These are phyloP conservation scores for Ligdia adustata DNA, from an alignment of 2,888 invertebrate genomes.

Conservation along the genomic window DNA sequence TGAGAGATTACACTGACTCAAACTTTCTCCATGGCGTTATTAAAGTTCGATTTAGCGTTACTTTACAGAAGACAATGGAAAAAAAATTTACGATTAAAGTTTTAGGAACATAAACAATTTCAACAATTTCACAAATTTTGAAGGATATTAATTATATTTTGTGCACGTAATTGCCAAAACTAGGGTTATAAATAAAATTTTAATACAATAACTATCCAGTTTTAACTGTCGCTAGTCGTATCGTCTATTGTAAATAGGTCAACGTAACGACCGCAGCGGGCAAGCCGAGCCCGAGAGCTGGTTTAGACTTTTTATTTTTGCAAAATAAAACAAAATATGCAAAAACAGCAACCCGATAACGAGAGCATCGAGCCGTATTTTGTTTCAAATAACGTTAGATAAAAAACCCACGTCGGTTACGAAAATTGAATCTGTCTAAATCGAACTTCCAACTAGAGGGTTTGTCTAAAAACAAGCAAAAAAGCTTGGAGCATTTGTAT, in stretches of 20 bases:
- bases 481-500: too few relatives aligned
- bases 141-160: too few relatives aligned
- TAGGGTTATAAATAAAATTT: too few relatives aligned
- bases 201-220: too few relatives aligned
- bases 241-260: not conserved
- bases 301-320: slow-evolving; percentile 37
- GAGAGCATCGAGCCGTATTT: slow-evolving; percentile 38
- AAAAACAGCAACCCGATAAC: slow-evolving; percentile 42
- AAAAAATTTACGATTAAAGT: too few relatives aligned
- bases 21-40: too few relatives aligned
- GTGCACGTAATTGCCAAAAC: too few relatives aligned
- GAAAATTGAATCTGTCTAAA: slow-evolving; percentile 31
- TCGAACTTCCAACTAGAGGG: not conserved
- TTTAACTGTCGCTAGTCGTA: not conserved
- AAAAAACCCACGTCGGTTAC: slow-evolving; percentile 22
- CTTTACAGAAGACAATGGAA: too few relatives aligned
- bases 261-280: slow-evolving; percentile 39
- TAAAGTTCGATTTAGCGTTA: too few relatives aligned
- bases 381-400: slow-evolving; percentile 35
- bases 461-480: slow-evolving; percentile 27
- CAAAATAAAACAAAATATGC: slow-evolving; percentile 28
- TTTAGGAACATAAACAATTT: too few relatives aligned
- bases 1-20: too few relatives aligned
- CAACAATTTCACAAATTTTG: too few relatives aligned
- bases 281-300: slow-evolving; percentile 41